These are phyloP conservation scores for Anguilla pacifica DNA, from an alignment of 2,797 vertebrate species.

Conservation along the genomic window DNA sequence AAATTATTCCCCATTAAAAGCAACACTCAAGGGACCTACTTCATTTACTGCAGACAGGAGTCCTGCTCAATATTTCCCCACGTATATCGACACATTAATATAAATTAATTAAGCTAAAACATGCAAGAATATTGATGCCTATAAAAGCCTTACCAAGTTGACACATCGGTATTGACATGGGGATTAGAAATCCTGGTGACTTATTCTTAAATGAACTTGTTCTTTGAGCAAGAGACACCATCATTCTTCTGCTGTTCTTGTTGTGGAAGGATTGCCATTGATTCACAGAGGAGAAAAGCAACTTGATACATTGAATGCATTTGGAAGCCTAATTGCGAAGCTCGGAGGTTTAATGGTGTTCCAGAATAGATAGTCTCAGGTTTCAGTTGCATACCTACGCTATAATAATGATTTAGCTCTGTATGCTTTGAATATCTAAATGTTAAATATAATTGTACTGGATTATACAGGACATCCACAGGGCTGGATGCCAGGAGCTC, in stretches of 20 bases:
- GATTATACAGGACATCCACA: not conserved
- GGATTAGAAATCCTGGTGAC: not conserved
- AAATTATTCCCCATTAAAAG: not conserved
- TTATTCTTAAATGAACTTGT: constrained; percentile 17
- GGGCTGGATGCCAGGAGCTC: not conserved
- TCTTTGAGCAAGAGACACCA: not conserved
- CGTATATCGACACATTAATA: not conserved
- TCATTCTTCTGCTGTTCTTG: not conserved
- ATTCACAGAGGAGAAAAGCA: not conserved
- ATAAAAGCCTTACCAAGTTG: not conserved
- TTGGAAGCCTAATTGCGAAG: not conserved
- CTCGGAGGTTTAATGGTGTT: not conserved
- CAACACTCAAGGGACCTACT: not conserved
- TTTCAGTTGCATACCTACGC: not conserved
- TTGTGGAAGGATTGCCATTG: not conserved
- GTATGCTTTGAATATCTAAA: not conserved
- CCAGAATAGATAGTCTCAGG: not conserved
- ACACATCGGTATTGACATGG: constrained; percentile 7
- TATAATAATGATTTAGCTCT: not conserved
- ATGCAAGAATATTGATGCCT: constrained; percentile 1
- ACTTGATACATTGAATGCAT: not conserved
- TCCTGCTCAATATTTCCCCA: not conserved
- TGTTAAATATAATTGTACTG: not conserved
- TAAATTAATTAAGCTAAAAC: constrained; percentile 19
- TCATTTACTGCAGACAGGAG: not conserved